Evolutionary conservation across 2,113 vertebrate genomes (phyloP), one percentile per base, ranked within the genome.

Genomic region (Stegastes partitus): DNA sequence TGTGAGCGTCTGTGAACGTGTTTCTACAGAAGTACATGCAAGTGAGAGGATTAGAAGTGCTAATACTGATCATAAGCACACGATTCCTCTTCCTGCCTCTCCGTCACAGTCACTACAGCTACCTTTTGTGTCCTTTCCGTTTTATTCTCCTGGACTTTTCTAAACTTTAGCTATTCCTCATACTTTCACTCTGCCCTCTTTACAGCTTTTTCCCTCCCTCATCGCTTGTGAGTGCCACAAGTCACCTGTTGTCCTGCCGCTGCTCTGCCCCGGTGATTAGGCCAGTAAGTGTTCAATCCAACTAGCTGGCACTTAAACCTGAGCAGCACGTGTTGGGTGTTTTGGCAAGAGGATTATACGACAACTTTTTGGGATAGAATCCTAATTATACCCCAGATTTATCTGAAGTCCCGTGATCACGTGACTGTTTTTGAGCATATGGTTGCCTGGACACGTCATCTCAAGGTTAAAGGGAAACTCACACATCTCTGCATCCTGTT

Each of bases 41-140:
- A 62, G 73, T 73, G 82, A 90, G 63, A 51, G 74, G 86, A 89
- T 92, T 87, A 88, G 31, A 70, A 68, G 55, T 67, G 57, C 66
- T 83, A 81, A 85, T 56, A 54, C 81, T 79, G 49, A 72, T 82
- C 68, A 76, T 55, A 82, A 89, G 80, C 53, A 76, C 68, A 87
- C 42, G 51, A 83, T 77, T 86, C 68, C 49, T 39, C 18, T 31
- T 28, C 25, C 16, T 57, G 9, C 49, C 61, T 11, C 56, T 39
- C 57, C 31, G 23, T 55, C 49, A 53, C 8, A 68, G 39, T 15
- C 44, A 44, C 26, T 49, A 50, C 2, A 66, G 21, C 45, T 39
- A 37, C 28, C 26, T 70, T 58, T 37, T 50, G 39, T 25, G 37
- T 5, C 5, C n/a, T 53, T 69, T 44, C 23, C 3, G 3, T 65